Evolutionary conservation across 2,113 vertebrate genomes (phyloP).

Genomic region (Lepidothrix coronata): DNA sequence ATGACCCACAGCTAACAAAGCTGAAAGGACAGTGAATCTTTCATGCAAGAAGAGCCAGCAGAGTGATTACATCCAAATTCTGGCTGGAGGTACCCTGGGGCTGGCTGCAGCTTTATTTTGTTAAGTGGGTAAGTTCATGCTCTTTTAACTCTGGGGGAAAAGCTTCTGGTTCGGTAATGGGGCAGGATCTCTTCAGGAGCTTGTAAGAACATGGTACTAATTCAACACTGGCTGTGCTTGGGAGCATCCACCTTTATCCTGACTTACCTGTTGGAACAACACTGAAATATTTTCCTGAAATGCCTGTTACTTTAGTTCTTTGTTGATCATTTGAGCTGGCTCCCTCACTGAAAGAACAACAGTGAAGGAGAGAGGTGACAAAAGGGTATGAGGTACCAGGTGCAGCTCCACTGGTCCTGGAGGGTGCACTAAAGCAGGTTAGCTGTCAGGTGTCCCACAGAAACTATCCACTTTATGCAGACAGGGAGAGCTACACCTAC

Average conservation of each 20-base stretch:
- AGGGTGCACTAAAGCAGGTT: rapidly evolving
- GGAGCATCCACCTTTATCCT: background rate
- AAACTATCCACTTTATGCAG: background rate
- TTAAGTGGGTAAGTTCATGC: background rate
- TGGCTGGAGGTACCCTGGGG: background rate
- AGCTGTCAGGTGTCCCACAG: background rate
- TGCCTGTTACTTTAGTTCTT: background rate
- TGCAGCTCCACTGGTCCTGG: background rate
- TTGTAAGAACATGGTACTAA: background rate
- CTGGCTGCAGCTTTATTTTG: background rate
- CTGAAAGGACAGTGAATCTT: background rate
- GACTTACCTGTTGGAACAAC: background rate
- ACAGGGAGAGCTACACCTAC: background rate
- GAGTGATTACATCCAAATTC: background rate
- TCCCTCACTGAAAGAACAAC: background rate
- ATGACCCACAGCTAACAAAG: background rate
- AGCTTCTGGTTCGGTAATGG: background rate
- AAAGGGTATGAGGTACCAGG: background rate
- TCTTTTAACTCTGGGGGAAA: background rate
- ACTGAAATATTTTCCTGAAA: background rate
- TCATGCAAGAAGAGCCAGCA: background rate
- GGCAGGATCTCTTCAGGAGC: background rate
- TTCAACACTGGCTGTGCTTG: background rate
- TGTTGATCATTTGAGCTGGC: background rate
- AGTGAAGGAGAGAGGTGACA: background rate